Conservation (phyloP, 2,113 vertebrate genomes). For the Phycodurus eques region DNA sequence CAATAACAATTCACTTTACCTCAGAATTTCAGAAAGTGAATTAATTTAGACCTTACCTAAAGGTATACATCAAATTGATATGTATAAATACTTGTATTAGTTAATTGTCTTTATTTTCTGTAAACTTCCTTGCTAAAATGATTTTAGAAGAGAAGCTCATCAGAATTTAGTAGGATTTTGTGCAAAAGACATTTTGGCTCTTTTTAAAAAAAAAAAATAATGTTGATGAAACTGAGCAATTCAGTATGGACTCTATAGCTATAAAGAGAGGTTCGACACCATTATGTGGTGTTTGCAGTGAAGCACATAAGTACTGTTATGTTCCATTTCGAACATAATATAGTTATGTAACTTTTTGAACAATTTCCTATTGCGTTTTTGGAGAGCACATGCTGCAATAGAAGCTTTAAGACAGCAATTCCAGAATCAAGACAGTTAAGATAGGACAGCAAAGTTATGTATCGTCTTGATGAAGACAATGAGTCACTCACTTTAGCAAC, state of each 20-base stretch:
- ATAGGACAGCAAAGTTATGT: background rate
- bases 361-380: background rate
- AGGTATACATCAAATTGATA: too few relatives aligned
- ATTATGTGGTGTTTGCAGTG: background rate
- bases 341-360: background rate
- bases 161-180: background rate
- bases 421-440: background rate
- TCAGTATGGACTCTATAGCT: background rate
- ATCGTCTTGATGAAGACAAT: slow-evolving; percentile 14
- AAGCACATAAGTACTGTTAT: background rate
- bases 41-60: too few relatives aligned
- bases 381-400: background rate
- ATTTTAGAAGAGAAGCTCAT: background rate
- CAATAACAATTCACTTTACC: too few relatives aligned
- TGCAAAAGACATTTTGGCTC: background rate
- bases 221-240: background rate
- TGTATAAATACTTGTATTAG: background rate
- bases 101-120: background rate
- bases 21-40: too few relatives aligned
- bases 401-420: background rate
- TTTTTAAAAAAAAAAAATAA: background rate
- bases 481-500: slow-evolving; percentile 26
- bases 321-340: background rate
- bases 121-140: background rate
- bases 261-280: background rate